Conservation (phyloP, 30 jellyfish, hydroid and myxozoan species). For the Sanderia malayensis region DNA sequence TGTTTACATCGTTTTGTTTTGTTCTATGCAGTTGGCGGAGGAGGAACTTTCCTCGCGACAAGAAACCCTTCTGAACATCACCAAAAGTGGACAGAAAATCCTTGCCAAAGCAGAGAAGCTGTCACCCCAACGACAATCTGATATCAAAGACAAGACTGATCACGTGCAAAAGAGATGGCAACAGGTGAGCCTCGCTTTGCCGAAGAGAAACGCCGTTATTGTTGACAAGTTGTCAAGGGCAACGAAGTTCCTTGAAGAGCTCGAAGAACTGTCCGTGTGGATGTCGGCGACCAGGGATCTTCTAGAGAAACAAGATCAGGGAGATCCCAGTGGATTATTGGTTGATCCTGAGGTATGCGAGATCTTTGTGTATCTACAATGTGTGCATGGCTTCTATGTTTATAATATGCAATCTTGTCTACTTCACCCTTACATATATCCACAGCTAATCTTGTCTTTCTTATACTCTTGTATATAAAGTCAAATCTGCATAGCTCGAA, state of each 20-base stretch:
- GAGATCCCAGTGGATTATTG: slow-evolving; percentile 58
- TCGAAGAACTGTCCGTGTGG: slow-evolving; percentile 97
- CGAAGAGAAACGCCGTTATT: slow-evolving; percentile 46
- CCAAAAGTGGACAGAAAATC: slow-evolving; percentile 49
- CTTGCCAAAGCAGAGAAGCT: slow-evolving; percentile 62
- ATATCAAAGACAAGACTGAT: slow-evolving; percentile 48
- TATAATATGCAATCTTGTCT: no score
- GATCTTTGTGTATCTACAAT: no score
- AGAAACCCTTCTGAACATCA: slow-evolving; percentile 62
- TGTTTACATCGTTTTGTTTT: no score
- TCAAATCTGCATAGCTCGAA: no score
- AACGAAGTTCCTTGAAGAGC: slow-evolving; percentile 84
- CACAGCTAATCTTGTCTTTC: no score
- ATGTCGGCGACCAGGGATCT: slow-evolving; percentile 91
- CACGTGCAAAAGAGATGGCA: slow-evolving; percentile 64
- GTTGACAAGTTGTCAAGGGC: slow-evolving; percentile 86
- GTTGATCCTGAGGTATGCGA: slow-evolving; percentile 97
- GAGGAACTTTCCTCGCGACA: slow-evolving; percentile 53
- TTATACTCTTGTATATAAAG: no score
- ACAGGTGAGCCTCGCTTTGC: slow-evolving; percentile 60
- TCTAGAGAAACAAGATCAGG: slow-evolving; percentile 74
- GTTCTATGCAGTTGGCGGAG: slow-evolving; percentile 61
- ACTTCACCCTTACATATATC: no score
- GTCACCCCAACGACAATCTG: slow-evolving; percentile 38
- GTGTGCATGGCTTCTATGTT: no score